Evolutionary conservation across 2,888 invertebrate species (phyloP).

Genomic region (Ennomos quercinarius): DNA sequence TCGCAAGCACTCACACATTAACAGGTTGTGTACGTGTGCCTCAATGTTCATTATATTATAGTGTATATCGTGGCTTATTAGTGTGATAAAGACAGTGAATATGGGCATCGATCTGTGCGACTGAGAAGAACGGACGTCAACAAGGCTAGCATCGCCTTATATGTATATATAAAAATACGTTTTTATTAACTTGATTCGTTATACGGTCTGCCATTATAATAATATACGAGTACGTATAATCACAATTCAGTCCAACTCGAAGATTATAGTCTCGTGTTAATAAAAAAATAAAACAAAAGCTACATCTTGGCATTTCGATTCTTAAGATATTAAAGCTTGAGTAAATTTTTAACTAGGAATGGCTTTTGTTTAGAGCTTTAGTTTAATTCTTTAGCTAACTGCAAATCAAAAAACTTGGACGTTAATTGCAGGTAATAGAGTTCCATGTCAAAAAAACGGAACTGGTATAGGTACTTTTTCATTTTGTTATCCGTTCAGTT

Average conservation of each 20-base stretch:
- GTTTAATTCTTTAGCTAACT: too few relatives aligned
- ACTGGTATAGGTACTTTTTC: too few relatives aligned
- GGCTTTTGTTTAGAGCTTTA: too few relatives aligned
- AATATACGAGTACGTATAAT: slow-evolving; percentile 75
- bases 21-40: slow-evolving; percentile 51
- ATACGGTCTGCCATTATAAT: slow-evolving; percentile 78
- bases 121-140: slow-evolving; percentile 70
- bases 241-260: slow-evolving; percentile 64
- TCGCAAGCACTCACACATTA: slow-evolving; percentile 53
- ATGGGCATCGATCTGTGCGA: slow-evolving; percentile 59
- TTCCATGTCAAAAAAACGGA: too few relatives aligned
- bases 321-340: neutral
- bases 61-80: slow-evolving; percentile 72
- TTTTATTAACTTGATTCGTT: slow-evolving; percentile 83
- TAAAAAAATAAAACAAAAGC: slow-evolving; percentile 42
- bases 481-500: too few relatives aligned
- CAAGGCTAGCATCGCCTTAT: slow-evolving; percentile 82
- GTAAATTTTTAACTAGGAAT: too few relatives aligned
- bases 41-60: slow-evolving; percentile 36
- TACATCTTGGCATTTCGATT: slow-evolving; percentile 26
- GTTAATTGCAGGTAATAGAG: too few relatives aligned
- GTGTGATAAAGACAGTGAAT: slow-evolving; percentile 71
- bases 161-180: slow-evolving; percentile 80
- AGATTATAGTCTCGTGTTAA: slow-evolving; percentile 52
- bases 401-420: too few relatives aligned